A percentile compares a stretch with the other conserved stretches of the same genome.
phyloP scores from a whole-genome alignment of 2,797 vertebrate species.

The Lithobates pipiens region DNA sequence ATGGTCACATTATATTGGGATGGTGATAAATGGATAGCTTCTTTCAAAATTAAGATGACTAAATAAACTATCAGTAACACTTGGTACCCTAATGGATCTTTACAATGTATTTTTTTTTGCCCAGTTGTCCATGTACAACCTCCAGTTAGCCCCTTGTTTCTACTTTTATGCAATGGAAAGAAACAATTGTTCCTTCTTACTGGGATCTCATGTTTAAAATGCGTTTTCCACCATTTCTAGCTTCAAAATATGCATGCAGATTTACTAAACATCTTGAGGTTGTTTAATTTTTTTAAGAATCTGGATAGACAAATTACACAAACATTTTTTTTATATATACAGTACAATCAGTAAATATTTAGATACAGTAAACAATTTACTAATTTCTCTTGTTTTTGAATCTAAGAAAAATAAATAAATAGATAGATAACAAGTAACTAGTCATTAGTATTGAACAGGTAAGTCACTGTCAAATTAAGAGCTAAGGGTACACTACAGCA shows the following conservation, averaged over 20 bases:
- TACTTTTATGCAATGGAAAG: slow-evolving; percentile 20
- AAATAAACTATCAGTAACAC: slow-evolving; percentile 56
- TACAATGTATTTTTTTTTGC: slow-evolving; percentile 53
- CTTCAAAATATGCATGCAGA: slow-evolving; percentile 24
- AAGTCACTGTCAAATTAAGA: no score
- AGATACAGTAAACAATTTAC: no score
- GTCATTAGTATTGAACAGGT: no score
- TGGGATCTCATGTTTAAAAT: slow-evolving; percentile 11
- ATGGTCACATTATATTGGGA: slow-evolving; percentile 53
- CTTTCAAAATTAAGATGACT: slow-evolving; percentile 51
- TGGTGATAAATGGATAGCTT: slow-evolving; percentile 57
- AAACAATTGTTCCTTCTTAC: slow-evolving; percentile 27
- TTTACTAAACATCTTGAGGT: background rate
- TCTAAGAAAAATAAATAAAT: no score
- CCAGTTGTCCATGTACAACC: slow-evolving; percentile 40
- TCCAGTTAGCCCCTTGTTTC: slow-evolving; percentile 2
- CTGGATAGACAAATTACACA: no score
- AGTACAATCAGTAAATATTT: no score
- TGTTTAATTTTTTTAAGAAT: no score
- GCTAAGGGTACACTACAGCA: no score
- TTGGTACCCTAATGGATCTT: slow-evolving; percentile 54
- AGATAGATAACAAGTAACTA: no score
- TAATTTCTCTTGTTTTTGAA: no score
- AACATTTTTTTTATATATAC: no score
- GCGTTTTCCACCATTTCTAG: slow-evolving; percentile 17